A percentile compares a stretch with the other conserved stretches of the same genome.
phyloP scores from a whole-genome alignment of 2,888 invertebrate genomes.

The Xanthorhoe spadicearia region DNA sequence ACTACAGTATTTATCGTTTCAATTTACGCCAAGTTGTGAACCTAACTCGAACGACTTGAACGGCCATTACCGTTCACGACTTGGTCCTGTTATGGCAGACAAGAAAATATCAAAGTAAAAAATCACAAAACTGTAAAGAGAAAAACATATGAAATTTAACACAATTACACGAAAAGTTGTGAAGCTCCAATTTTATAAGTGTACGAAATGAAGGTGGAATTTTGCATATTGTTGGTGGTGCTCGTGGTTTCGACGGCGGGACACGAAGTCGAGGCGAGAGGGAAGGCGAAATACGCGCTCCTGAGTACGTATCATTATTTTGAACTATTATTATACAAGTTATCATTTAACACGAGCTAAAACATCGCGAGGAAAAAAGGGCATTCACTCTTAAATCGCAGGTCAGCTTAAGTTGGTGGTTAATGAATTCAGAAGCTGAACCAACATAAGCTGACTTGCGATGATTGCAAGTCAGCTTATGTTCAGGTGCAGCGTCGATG shows the following conservation, averaged over 20 bases:
- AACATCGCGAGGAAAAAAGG: too few relatives aligned
- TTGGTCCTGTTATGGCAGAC: background rate
- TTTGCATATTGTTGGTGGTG: constrained; percentile 37
- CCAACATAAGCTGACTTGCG: too few relatives aligned
- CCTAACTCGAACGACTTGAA: constrained; percentile 15
- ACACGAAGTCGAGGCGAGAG: constrained; percentile 61
- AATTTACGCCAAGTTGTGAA: constrained; percentile 48
- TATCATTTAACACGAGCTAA: too few relatives aligned
- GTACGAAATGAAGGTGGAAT: constrained; percentile 33
- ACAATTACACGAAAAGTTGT: background rate
- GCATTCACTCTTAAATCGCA: too few relatives aligned
- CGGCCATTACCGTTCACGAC: constrained; percentile 35
- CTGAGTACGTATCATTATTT: constrained; percentile 65
- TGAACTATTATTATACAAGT: too few relatives aligned
- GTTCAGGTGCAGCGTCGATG: too few relatives aligned
- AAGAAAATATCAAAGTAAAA: background rate
- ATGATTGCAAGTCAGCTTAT: too few relatives aligned
- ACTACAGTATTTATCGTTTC: constrained; percentile 46
- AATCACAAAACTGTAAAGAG: too few relatives aligned
- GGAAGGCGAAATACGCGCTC: constrained; percentile 72
- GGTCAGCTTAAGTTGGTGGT: too few relatives aligned
- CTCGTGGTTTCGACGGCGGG: constrained; percentile 43
- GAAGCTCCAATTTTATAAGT: constrained; percentile 6
- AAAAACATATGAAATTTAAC: background rate
- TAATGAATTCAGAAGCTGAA: too few relatives aligned